Base-by-base conservation (phyloP, 2,113 vertebrate genomes). In the Gavia stellata region DNA sequence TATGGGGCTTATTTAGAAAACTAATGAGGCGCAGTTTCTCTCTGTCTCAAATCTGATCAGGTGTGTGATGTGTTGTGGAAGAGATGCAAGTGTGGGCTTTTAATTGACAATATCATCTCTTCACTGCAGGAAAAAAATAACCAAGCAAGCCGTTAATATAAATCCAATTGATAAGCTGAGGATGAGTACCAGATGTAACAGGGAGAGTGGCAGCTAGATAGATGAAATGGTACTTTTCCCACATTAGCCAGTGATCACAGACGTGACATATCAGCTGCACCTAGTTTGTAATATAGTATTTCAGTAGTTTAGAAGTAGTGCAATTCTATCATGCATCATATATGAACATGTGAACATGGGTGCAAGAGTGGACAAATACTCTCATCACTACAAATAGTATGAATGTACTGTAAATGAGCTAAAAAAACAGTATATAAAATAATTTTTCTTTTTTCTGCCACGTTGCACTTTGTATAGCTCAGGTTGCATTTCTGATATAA, bases 181-280 rank as follows among this genome's bases (percentile, higher is more conserved):
- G 29, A 59, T 66, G 75, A 93, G n/a, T 82, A 55, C 47, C 90
- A 94, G 96, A 97, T 97, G 81, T 94, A 97, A 96, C 66, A 97
- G 91, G 88, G 71, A 85, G 65, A 78, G 88, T 91, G 85, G 92
- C 81, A 96, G 92, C 92, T 94, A 68, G 92, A 96, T 59, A 73
- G 66, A 96, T 94, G 93, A 97, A 98, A 98, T 96, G 89, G 77
- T 97, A 83, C 95, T 98, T 96, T 98, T 96, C 65, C 42, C 59
- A 50, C 17, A 52, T 97, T 97, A 97, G 86, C 84, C 79, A 80
- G 63, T 75, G 83, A 96, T 94, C 49, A 70, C 20, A 90, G 71
- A 34, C 24, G 45, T 21, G 73, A 40, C 53, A 44, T 50, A 74
- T 96, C 95, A 97, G 90, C 36, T 81, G 29, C 16, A 67, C 13